Evolutionary conservation across 2,113 vertebrate species (phyloP).

Genomic region (Cephalopterus ornatus): DNA sequence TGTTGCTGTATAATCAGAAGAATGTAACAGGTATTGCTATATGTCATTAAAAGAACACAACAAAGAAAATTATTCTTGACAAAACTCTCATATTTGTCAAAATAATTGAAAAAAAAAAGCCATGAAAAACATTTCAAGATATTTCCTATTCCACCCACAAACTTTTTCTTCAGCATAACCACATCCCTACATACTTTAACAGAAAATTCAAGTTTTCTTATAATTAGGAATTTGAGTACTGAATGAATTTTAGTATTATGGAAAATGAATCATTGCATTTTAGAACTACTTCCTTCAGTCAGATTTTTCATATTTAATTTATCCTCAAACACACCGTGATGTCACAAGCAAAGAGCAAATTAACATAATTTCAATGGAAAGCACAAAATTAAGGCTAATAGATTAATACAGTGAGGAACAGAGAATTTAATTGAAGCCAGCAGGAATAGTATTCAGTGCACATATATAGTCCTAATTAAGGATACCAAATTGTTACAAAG

Average conservation of each 20-base stretch:
- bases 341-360: slow-evolving; percentile 7
- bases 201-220: not conserved
- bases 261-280: not conserved
- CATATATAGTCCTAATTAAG: slow-evolving; percentile 20
- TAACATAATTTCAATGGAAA: slow-evolving; percentile 15
- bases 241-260: not conserved
- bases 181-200: not conserved
- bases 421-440: slow-evolving; percentile 35
- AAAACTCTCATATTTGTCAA: not conserved
- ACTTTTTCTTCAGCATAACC: not conserved
- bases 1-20: not conserved
- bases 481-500: slow-evolving; percentile 1
- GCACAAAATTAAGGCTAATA: slow-evolving; percentile 43
- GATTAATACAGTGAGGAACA: not conserved
- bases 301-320: slow-evolving; percentile 7
- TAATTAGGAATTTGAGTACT: not conserved
- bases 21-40: not conserved
- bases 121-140: not conserved
- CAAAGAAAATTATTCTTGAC: not conserved
- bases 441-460: not conserved
- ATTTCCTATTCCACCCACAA: not conserved
- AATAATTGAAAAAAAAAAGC: not conserved
- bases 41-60: not conserved
- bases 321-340: not conserved
- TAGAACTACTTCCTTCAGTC: not conserved